Base-by-base conservation (phyloP, 2,888 invertebrate genomes). In the Fragum fragum region DNA sequence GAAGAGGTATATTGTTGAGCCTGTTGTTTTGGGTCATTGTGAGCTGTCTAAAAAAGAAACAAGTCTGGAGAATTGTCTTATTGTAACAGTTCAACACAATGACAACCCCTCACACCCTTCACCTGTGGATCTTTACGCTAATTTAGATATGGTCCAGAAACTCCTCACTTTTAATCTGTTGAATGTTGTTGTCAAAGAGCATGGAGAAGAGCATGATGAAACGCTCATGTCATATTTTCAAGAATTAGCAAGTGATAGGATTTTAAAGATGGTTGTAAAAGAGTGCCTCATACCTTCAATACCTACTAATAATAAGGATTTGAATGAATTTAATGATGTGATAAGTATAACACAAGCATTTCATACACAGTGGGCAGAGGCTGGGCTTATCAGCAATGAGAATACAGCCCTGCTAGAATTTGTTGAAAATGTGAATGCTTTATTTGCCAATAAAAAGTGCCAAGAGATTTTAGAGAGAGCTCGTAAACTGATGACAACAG, bases 381-480 rank as follows among this genome's bases (percentile, higher is more conserved):
- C 96, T 63, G 86, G 88, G 26, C 92, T 94, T 72, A 86, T 94
- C 5, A 42, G 84, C 0, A 59, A 75, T 3, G 85, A 87, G 18
- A 87, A 91, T 59, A 89, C 81, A 14, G 96, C 96, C 0, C 95
- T 98, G 70, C 93, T 96, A 0, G 95, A 96, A 53, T 98, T 97
- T 92, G 96, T 97, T 1, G 95, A 96, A 32, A 96, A 97, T 93
- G 96, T 97, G 77, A 97, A 97, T 92, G 95, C 96, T 6, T 95
- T 97, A 42, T 98, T 97, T 94, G 96, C 97, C 42, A 96, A 97
- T 91, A 97, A 97, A 90, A 96, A 97, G 73, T 97, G 97, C 87
- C 96, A 96, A 90, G 96, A 96, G 86, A 96, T 97, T 84, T 94
- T 97, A 75, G 96, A 96, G 76, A 95, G 95, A 70, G 97, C 98